Percentiles rank a stretch among this genome's conserved stretches.
Evolutionary conservation across 2,888 invertebrate species (phyloP).

Genomic region (Eretmocerus hayati): DNA sequence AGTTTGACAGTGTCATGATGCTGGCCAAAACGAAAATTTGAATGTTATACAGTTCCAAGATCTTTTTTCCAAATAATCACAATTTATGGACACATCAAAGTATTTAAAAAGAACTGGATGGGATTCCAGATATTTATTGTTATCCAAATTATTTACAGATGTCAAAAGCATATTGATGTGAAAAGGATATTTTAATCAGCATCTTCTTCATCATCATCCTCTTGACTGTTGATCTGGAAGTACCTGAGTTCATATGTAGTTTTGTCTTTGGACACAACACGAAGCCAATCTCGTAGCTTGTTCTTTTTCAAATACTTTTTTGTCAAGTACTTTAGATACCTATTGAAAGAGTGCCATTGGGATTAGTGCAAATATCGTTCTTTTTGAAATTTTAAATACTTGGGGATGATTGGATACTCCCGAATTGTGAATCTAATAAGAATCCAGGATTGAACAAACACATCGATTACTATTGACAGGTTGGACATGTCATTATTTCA

Average conservation of each 20-base stretch:
- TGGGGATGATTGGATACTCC: no score
- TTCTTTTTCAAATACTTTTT: constrained; percentile 99
- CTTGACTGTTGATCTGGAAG: constrained; percentile 90
- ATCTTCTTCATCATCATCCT: constrained; percentile 75
- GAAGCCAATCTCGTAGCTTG: constrained; percentile 96
- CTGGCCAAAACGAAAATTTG: no score
- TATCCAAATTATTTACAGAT: constrained; percentile 30
- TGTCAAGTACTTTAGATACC: constrained; percentile 97
- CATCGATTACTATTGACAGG: no score
- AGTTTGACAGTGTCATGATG: no score
- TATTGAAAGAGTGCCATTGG: constrained; percentile 37
- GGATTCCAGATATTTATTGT: constrained; percentile 13
- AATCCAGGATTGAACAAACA: no score
- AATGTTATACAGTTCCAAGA: no score
- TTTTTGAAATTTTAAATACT: background rate
- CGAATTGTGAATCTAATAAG: no score
- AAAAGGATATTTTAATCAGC: constrained; percentile 61
- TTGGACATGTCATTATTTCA: no score
- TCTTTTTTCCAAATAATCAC: no score
- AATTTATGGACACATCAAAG: no score
- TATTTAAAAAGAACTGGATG: no score
- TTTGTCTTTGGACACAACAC: constrained; percentile 95
- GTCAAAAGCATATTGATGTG: constrained; percentile 23
- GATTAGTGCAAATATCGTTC: constrained; percentile 22
- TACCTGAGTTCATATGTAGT: constrained; percentile 97